Evolutionary conservation across 2,113 vertebrate genomes (phyloP).

Genomic region (Nettapus auritus): DNA sequence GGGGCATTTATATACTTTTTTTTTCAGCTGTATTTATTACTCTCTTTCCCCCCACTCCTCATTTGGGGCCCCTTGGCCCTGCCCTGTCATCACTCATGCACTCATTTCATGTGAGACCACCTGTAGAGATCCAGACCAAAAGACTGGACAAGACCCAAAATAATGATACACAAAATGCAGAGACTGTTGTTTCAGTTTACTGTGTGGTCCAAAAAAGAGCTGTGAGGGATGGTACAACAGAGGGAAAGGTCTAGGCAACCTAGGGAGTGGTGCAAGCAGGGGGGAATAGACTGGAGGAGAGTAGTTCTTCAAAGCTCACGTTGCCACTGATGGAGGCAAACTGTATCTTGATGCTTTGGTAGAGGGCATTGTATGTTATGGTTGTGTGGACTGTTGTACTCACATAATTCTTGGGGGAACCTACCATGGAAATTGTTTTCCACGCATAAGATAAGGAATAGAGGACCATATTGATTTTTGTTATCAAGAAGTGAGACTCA

Average conservation of each 20-base stretch:
- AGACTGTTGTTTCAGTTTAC: neutral
- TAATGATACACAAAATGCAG: neutral
- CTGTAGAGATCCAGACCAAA: neutral
- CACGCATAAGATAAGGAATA: neutral
- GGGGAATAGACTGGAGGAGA: neutral
- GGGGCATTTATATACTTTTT: neutral
- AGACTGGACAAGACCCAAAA: neutral
- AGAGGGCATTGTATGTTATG: neutral
- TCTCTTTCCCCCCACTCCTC: too few species aligned
- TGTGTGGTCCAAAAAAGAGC: neutral
- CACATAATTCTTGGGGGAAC: fast-evolving
- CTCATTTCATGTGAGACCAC: neutral
- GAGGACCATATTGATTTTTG: neutral
- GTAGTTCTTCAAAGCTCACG: neutral
- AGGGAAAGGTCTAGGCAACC: neutral
- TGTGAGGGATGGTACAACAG: fast-evolving
- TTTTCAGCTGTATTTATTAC: neutral
- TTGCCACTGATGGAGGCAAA: neutral
- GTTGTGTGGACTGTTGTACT: neutral
- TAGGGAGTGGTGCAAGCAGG: neutral
- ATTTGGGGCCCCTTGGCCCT: neutral
- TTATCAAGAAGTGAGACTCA: neutral
- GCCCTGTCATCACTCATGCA: neutral
- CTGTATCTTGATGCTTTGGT: neutral
- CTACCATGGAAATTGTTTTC: neutral